Evolutionary conservation across 2,797 vertebrate genomes (phyloP), one percentile per base, ranked within the genome.

Genomic region (Distichodus sexfasciatus): DNA sequence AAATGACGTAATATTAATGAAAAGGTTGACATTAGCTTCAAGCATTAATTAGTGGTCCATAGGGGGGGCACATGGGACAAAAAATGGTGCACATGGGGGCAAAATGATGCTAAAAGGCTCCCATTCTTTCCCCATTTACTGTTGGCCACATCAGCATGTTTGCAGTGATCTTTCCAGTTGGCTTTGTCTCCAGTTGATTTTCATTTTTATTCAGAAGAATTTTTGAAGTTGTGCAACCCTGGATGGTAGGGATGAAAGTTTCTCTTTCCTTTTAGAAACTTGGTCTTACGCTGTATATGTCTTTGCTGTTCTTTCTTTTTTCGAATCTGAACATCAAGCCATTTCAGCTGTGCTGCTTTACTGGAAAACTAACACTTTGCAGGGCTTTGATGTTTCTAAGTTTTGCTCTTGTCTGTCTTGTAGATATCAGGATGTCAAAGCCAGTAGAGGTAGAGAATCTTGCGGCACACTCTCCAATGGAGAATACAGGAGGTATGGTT

Each of bases 381-480:
- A 14, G 3, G 6, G 7, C 26, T 35, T 4, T 35, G n/a, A n/a
- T n/a, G n/a, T 23, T 2, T 21, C 11, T 54, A 2, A 62, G 24
- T 77, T 28, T 66, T 14, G 59, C 23, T 72, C 57, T 33, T 86
- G 46, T 81, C 14, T 77, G 54, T 50, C 19, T 43, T 55, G 26
- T 82, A 96, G 94, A 95, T 89, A 94, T 94, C 92, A 95, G 93
- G 92, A 96, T 96, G 94, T 95, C 94, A 86, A 96, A 95, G 90
- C 88, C 92, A 85, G 86, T 86, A 83, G 94, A 94, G 88, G 86
- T 88, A 77, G 94, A 95, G 83, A 94, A 94, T 89, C 84, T 88
- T 55, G 90, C 90, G 77, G 89, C 91, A 74, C 92, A 94, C 83
- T 92, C 92, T 83, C 93, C 92, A 0, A 74, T 93, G 87, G 93